phyloP scores from a whole-genome alignment of 2,888 invertebrate species.

The Calephelis perditalis region DNA sequence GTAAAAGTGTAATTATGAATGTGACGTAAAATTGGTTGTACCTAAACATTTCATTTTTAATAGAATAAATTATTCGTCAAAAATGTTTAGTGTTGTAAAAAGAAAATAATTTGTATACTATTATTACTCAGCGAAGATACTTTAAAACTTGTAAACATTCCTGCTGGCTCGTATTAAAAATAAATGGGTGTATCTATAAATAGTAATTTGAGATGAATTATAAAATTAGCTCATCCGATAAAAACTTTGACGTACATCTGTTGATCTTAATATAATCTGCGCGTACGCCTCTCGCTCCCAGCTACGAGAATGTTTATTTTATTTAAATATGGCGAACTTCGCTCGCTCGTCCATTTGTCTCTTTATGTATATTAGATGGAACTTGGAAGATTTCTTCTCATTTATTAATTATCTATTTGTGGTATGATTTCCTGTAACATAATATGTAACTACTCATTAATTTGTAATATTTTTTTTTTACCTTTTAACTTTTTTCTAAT shows the following conservation, averaged over 20 bases:
- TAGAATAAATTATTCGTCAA: too few species aligned
- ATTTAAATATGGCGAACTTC: slow-evolving; percentile 68
- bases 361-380: slow-evolving; percentile 43
- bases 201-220: slow-evolving; percentile 11
- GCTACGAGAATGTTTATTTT: slow-evolving; percentile 50
- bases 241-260: slow-evolving; percentile 14
- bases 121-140: too few species aligned
- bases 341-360: slow-evolving; percentile 56
- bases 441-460: too few species aligned
- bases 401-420: slow-evolving; percentile 24
- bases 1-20: too few species aligned
- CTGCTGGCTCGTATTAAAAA: background rate
- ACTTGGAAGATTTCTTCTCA: slow-evolving; percentile 50
- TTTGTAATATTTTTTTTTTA: too few species aligned
- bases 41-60: too few species aligned
- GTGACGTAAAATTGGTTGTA: too few species aligned
- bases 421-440: background rate
- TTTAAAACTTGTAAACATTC: too few species aligned
- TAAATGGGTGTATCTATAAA: slow-evolving; percentile 29
- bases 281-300: slow-evolving; percentile 47
- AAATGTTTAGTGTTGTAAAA: too few species aligned
- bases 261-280: slow-evolving; percentile 33
- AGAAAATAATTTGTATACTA: too few species aligned
- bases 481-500: too few species aligned
- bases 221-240: slow-evolving; percentile 13